Base-by-base conservation (phyloP, 2,797 vertebrate species). In the Sylvilagus floridanus region DNA sequence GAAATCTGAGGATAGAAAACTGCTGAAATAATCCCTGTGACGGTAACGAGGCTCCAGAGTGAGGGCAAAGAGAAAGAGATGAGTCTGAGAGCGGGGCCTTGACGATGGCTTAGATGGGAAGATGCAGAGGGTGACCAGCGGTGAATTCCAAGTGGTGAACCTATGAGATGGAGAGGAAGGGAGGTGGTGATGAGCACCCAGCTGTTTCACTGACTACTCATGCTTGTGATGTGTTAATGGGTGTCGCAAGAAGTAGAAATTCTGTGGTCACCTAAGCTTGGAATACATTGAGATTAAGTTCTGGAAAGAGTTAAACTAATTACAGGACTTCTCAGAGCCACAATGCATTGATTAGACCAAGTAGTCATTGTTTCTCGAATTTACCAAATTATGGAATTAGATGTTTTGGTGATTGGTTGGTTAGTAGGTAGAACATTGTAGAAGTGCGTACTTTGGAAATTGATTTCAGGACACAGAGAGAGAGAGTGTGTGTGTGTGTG, bases 271-370 rank as follows among this genome's bases (percentile, higher is more conserved):
- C 11, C 4, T 77, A 73, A 72, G 32, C 84, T 95, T 88, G 37
- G 42, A 92, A 54, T 88, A 92, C 19, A 60, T 42, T 37, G 47
- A 90, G 69, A 57, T 84, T 62, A 90, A 60, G 35, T 84, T 90
- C 88, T 63, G 63, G 75, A 52, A 94, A 94, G 52, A 91, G 50
- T 91, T 83, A 91, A 87, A 68, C 17, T 89, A 75, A 81, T 37
- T 68, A 52, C 12, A 92, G 73, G 62, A 79, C 47, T 85, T 90
- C 37, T 95, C 8, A 94, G 30, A 92, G 62, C 21, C 62, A 1
- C 71, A 19, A 75, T 77, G 35, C 35, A 73, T 63, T 54, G 47
- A 82, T 88, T 73, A 82, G 69, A 52, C 17, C 11, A 9, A 92
- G 30, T 78, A 71, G 32, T 92, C 63, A 47, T 5, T 86, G 52